phyloP scores from a whole-genome alignment of 2,113 vertebrate genomes.

The Muscicapa adusta region DNA sequence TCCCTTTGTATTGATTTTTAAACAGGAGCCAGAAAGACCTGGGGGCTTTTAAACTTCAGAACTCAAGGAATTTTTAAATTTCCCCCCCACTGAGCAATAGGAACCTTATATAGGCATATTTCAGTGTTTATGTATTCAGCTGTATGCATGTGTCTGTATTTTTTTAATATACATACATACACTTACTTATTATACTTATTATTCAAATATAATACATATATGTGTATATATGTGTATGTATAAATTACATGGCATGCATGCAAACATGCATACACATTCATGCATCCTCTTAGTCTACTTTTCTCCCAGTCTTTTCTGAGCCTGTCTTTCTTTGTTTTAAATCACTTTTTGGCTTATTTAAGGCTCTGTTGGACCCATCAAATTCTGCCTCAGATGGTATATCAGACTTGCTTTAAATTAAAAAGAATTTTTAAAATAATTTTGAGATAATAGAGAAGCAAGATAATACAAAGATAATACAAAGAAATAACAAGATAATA shows the following conservation, averaged over 20 bases:
- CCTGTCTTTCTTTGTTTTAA: not conserved
- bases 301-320: not conserved
- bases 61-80: not conserved
- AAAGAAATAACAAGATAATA: not conserved
- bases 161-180: not conserved
- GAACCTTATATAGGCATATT: not conserved
- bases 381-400: not conserved
- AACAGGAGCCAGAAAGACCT: not conserved
- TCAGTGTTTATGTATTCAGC: not conserved
- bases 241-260: not conserved
- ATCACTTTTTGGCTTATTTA: not conserved
- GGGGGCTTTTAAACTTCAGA: not conserved
- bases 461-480: not conserved
- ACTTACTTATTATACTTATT: not conserved
- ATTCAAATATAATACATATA: not conserved
- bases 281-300: not conserved
- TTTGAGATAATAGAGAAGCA: not conserved
- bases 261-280: not conserved
- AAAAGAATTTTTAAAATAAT: not conserved
- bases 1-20: not conserved
- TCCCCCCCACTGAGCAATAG: not conserved
- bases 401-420: not conserved
- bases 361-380: not conserved
- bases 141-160: not conserved
- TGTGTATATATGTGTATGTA: not conserved